phyloP scores from a whole-genome alignment of 2,888 invertebrate genomes.

The Tetragnatha montana region DNA sequence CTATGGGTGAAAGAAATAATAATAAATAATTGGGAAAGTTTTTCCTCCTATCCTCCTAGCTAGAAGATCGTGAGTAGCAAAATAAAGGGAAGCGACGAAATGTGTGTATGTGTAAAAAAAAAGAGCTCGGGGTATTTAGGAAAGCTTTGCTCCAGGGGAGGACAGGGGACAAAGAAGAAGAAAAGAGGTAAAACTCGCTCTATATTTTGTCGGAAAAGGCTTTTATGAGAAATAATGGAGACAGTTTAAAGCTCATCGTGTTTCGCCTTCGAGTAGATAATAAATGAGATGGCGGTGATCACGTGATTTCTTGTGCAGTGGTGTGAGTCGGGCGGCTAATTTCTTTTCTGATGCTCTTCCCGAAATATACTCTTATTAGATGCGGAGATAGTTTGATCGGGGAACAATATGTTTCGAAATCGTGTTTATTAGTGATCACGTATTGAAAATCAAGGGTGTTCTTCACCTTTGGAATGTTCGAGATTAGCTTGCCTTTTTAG shows the following conservation, averaged over 20 bases:
- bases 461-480: too few relatives aligned
- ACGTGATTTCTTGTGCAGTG: conserved; percentile 28
- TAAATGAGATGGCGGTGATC: conserved; percentile 52
- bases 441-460: too few relatives aligned
- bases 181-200: conserved; percentile 21
- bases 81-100: neutral
- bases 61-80: conserved; percentile 45
- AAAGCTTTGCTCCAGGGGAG: conserved; percentile 41
- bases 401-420: too few relatives aligned
- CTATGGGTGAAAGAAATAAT: conserved; percentile 8
- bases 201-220: conserved; percentile 59
- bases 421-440: too few relatives aligned
- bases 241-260: conserved; percentile 64
- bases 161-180: neutral
- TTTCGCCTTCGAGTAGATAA: conserved; percentile 57
- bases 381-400: too few relatives aligned
- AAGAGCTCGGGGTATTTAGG: conserved; percentile 51
- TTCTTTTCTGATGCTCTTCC: too few relatives aligned
- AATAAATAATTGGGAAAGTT: conserved; percentile 56
- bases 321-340: neutral
- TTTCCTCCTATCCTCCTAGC: conserved; percentile 15
- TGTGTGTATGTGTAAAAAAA: neutral
- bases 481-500: too few relatives aligned
- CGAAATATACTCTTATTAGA: too few relatives aligned
- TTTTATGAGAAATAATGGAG: conserved; percentile 66